Evolutionary conservation across 64 coral and sea anemone species (phyloP), one percentile per base, ranked within the genome.

Genomic region (Pachyseris speciosa): DNA sequence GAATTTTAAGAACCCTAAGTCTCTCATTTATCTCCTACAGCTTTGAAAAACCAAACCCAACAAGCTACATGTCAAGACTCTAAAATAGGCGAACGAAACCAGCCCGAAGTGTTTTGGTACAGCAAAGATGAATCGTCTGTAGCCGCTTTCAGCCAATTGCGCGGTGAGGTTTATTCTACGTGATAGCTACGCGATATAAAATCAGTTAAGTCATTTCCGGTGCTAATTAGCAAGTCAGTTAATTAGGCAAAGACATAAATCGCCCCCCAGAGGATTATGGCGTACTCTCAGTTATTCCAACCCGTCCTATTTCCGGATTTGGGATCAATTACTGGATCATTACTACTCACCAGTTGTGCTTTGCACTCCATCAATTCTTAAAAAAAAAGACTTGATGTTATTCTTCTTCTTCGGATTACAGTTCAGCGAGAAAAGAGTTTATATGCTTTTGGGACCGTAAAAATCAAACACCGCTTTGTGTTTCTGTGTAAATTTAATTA

Each of bases 181-280:
- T n/a, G n/a, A n/a, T n/a, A n/a, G n/a, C 50, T 61, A 13, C 36
- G 51, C 32, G 40, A 38, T 81, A 63, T 38, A 81, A 81, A 81
- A 61, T 63, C 52, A 63, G 53, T 81, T 81, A 81, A 81, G 77
- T 27, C 77, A 81, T 81, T 61, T 81, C 77, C 77, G 51, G 52
- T 63, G 77, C 33, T 81, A 81, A 81, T 81, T 81, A 81, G 52
- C 77, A 30, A 29, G 22, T n/a, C 77, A 61, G 60, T 81, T 61
- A 81, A 81, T 81, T 81, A 81, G 52, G 34, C 32, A 37, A 60
- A 81, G 77, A 81, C 77, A n/a, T 39, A 81, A 81, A 81, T 81
- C 22, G 77, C 51, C 53, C 77, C 73, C 77, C 52, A 61, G 77
- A 81, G 77, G 77, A 81, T 81, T 40, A 20, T 22, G 37, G 9